These are phyloP conservation scores for Cichladusa arquata DNA, from an alignment of 2,113 vertebrate species.

Conservation along the genomic window DNA sequence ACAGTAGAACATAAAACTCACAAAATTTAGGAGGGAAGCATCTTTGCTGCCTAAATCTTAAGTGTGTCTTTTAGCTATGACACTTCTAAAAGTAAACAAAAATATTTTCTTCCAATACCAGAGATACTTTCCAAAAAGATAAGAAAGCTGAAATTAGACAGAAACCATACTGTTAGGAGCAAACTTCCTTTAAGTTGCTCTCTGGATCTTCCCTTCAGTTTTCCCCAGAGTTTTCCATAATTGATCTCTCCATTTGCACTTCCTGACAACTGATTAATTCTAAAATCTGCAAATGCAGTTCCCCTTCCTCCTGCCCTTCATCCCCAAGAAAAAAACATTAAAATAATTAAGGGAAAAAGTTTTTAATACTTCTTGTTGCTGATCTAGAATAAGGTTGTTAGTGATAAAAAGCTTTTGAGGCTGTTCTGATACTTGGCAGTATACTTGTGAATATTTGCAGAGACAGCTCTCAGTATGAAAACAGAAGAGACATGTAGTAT, in stretches of 20 bases:
- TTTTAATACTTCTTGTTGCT: not conserved
- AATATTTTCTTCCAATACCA: not conserved
- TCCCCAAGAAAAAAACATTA: not conserved
- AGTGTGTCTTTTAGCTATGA: constrained; percentile 4
- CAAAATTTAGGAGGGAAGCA: constrained; percentile 5
- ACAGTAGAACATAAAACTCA: constrained; percentile 28
- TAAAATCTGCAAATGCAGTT: not conserved
- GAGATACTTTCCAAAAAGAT: not conserved
- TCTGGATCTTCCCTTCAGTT: not conserved
- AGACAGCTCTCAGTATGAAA: not conserved
- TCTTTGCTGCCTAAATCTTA: not conserved
- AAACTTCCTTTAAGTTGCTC: not conserved
- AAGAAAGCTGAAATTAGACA: not conserved
- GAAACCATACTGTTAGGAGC: not conserved
- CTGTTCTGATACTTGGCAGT: not conserved
- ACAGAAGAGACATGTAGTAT: not conserved
- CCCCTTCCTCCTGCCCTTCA: not conserved
- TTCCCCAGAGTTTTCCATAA: not conserved
- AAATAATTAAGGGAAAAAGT: not conserved
- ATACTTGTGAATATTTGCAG: not conserved
- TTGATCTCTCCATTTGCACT: not conserved
- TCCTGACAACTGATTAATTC: not conserved
- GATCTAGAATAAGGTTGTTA: not conserved
- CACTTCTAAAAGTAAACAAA: not conserved
- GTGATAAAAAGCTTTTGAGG: not conserved